Evolutionary conservation across 2,113 vertebrate genomes (phyloP).

Genomic region (Promerops cafer): DNA sequence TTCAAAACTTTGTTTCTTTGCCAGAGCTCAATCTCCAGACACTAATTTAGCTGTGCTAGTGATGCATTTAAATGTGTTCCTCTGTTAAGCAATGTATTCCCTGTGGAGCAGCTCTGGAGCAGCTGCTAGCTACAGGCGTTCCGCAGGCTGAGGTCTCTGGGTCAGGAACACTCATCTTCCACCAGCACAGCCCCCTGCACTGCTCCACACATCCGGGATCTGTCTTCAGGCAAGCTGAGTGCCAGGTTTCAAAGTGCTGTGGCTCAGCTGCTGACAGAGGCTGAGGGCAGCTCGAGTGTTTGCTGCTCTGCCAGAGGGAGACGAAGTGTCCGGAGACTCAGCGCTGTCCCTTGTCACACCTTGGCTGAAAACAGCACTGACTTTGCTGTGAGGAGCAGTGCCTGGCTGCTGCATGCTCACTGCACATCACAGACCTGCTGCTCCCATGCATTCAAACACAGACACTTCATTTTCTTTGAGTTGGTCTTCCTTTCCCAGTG

Average conservation of each 20-base stretch:
- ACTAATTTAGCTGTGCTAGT: background rate
- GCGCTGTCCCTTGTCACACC: background rate
- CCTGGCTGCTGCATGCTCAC: background rate
- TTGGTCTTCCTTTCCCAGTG: background rate
- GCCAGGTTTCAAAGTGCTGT: background rate
- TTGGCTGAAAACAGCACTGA: fast-evolving
- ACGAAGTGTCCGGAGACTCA: fast-evolving
- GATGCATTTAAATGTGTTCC: background rate
- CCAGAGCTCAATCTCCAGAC: slow-evolving; percentile 1
- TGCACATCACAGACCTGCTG: background rate
- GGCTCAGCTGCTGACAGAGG: background rate
- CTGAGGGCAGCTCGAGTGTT: background rate
- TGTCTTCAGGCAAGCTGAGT: background rate
- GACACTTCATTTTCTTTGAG: background rate
- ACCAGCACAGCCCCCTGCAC: background rate
- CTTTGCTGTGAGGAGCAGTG: background rate
- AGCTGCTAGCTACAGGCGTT: background rate
- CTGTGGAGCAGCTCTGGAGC: background rate
- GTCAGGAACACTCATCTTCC: background rate
- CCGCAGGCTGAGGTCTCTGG: background rate
- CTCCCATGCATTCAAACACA: background rate
- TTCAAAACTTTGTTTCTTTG: background rate
- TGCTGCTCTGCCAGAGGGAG: background rate
- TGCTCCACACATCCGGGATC: background rate
- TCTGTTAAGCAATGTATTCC: background rate